These are phyloP conservation scores for Rhinoraja longicauda DNA, from an alignment of 2,797 vertebrate species.

Conservation along the genomic window DNA sequence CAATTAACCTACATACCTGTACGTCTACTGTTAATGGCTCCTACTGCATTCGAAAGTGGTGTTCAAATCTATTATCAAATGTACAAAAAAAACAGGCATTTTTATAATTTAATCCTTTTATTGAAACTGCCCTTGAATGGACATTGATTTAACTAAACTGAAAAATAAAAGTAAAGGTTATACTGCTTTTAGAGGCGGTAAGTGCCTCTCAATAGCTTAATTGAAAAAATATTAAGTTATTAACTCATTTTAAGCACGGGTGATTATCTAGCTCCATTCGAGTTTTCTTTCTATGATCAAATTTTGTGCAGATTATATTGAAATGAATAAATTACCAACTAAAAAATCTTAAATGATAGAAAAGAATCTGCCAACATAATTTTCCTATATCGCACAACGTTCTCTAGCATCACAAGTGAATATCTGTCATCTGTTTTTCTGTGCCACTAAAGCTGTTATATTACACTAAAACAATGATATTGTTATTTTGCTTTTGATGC, in stretches of 20 bases:
- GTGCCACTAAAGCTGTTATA: background rate
- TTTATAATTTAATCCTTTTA: background rate
- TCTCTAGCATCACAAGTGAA: background rate
- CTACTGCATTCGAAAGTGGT: too few species aligned
- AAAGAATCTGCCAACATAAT: background rate
- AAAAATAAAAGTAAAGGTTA: background rate
- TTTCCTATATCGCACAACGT: background rate
- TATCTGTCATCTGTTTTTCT: background rate
- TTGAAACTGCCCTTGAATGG: background rate
- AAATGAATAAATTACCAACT: too few species aligned
- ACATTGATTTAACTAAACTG: too few species aligned
- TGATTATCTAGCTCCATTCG: background rate
- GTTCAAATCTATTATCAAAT: background rate
- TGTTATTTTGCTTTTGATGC: background rate
- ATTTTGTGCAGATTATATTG: background rate
- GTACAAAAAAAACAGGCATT: background rate
- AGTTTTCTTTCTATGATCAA: background rate
- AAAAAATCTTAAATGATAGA: background rate
- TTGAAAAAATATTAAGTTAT: background rate
- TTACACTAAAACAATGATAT: background rate
- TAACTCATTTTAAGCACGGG: background rate
- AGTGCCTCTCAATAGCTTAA: background rate
- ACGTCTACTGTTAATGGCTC: background rate
- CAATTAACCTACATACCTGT: too few species aligned
- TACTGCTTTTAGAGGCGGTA: background rate